Percentiles rank a stretch among this genome's conserved stretches.
These are phyloP conservation scores for Ranitomeya variabilis DNA, from an alignment of 2,113 vertebrate genomes.

Conservation along the genomic window DNA sequence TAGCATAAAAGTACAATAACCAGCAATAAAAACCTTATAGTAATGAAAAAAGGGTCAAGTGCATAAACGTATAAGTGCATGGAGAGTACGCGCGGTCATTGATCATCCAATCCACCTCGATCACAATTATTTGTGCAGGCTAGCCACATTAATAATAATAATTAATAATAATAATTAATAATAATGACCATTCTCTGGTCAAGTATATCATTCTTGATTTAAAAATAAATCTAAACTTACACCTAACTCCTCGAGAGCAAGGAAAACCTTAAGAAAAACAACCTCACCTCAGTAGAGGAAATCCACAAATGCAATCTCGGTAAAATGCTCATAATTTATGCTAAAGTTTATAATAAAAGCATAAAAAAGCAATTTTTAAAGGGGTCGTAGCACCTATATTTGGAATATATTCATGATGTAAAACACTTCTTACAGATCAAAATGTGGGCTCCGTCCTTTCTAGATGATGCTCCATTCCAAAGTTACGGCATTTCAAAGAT, in stretches of 20 bases:
- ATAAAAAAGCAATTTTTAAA: not conserved
- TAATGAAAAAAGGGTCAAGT: conserved; percentile 66
- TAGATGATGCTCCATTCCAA: not conserved
- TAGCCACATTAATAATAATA: conserved; percentile 25
- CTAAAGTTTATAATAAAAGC: not conserved
- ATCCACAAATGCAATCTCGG: not conserved
- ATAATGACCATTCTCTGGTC: conserved; percentile 69
- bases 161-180: conserved; percentile 4
- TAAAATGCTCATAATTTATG: not conserved
- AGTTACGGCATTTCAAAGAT: not conserved
- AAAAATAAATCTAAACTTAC: conserved; percentile 65
- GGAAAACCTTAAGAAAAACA: not conserved
- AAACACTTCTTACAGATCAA: not conserved
- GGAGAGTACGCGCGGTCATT: conserved; percentile 70
- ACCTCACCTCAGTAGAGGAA: not conserved
- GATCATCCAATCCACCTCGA: conserved; percentile 71
- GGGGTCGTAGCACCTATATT: not conserved
- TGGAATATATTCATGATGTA: not conserved
- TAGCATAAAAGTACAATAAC: not conserved
- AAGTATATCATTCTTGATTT: conserved; percentile 66
- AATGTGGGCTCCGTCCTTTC: not conserved
- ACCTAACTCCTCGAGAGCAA: conserved; percentile 56
- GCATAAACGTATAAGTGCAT: conserved; percentile 71
- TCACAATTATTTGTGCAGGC: conserved; percentile 72
- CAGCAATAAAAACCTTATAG: conserved; percentile 2